These are phyloP conservation scores for Trididemnum nubilum DNA, from an alignment of 23 tunicate species.

Conservation along the genomic window DNA sequence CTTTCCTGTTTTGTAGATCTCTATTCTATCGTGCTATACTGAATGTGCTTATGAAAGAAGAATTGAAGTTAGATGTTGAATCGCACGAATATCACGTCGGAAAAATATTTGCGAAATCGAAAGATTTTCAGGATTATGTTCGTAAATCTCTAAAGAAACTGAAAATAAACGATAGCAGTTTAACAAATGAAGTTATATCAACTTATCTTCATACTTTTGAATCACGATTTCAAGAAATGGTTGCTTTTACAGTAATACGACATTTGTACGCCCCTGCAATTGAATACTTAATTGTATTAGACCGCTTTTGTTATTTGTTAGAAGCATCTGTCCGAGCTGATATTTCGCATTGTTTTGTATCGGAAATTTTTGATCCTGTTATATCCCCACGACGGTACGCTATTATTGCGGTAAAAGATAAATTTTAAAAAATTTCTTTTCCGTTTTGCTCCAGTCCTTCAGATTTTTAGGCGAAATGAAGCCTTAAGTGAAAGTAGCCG, in stretches of 20 bases:
- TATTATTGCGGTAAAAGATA: constrained; percentile 53
- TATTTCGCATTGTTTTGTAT: constrained; percentile 35
- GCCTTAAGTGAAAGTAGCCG: no score
- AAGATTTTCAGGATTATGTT: constrained; percentile 69
- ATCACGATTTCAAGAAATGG: constrained; percentile 34
- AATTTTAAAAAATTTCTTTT: neutral
- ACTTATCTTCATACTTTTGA: constrained; percentile 29
- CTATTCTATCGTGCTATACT: constrained; percentile 76
- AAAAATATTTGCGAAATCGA: constrained; percentile 71
- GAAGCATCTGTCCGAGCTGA: constrained; percentile 11
- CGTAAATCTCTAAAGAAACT: constrained; percentile 58
- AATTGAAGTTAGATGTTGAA: constrained; percentile 27
- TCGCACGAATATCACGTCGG: constrained; percentile 55
- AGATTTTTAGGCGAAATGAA: no score
- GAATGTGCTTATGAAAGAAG: constrained; percentile 54
- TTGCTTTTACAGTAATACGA: constrained; percentile 68
- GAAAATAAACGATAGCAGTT: neutral
- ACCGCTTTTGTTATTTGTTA: constrained; percentile 51
- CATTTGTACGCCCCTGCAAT: constrained; percentile 79
- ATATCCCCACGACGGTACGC: constrained; percentile 84
- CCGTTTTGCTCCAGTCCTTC: neutral
- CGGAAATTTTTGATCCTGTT: constrained; percentile 64
- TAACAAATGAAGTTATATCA: constrained; percentile 46
- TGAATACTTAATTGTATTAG: constrained; percentile 73
- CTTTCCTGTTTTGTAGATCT: constrained; percentile 48